Conservation (phyloP, 2,797 vertebrate genomes). For the Acanthurus tractus region DNA sequence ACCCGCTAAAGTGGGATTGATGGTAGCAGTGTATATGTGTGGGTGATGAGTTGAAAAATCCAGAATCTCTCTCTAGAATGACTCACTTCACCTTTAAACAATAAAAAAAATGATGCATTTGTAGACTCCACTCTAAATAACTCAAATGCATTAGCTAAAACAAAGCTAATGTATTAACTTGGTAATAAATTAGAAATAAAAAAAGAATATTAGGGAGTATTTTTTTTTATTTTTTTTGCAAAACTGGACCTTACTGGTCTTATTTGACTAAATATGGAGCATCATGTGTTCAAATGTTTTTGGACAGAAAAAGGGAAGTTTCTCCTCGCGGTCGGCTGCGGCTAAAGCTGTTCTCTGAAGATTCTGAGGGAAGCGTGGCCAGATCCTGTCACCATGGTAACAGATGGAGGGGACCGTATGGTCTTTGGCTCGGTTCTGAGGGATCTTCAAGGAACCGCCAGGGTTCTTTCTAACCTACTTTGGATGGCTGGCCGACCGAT, state of each 20-base stretch:
- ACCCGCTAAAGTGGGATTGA: too few relatives aligned
- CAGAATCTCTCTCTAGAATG: too few relatives aligned
- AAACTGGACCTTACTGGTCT: background rate
- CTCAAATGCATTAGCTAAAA: background rate
- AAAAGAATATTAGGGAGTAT: background rate
- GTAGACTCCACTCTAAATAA: background rate
- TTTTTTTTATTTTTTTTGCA: background rate
- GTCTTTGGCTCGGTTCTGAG: constrained; percentile 25
- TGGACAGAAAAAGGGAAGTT: constrained; percentile 10
- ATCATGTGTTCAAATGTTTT: background rate
- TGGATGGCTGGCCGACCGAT: constrained; percentile 12
- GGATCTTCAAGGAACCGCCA: constrained; percentile 38
- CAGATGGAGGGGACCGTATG: constrained; percentile 42
- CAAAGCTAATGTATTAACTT: too few relatives aligned
- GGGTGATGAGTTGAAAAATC: too few relatives aligned
- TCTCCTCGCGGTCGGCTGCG: constrained; percentile 15
- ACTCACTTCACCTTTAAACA: too few relatives aligned
- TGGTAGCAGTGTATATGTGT: too few relatives aligned
- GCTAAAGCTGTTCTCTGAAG: constrained; percentile 30
- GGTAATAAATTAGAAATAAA: background rate
- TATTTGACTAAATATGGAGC: background rate
- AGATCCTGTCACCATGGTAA: constrained; percentile 58
- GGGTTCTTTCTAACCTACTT: constrained; percentile 17
- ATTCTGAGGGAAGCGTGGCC: constrained; percentile 40
- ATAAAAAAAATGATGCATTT: background rate